phyloP scores from a whole-genome alignment of 2,888 invertebrate species.

The Andricus quercusramuli region DNA sequence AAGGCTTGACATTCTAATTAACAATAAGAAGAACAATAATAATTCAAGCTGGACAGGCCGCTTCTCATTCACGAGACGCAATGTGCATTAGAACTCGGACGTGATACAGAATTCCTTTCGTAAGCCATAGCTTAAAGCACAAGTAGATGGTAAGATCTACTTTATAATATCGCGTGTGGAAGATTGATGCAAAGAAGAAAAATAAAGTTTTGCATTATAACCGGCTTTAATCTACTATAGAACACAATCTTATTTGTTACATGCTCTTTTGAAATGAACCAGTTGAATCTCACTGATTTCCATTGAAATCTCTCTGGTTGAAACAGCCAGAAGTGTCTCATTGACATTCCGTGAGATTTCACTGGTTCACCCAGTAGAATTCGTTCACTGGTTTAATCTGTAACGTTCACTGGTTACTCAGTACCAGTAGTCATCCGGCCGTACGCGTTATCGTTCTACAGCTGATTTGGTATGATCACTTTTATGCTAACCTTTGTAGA shows the following conservation, averaged over 20 bases:
- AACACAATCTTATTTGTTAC: neutral
- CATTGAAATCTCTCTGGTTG: too few relatives aligned
- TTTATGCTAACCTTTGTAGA: too few relatives aligned
- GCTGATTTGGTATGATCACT: too few relatives aligned
- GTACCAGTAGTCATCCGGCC: too few relatives aligned
- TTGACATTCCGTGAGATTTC: too few relatives aligned
- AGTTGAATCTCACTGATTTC: too few relatives aligned
- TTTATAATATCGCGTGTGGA: conserved; percentile 7
- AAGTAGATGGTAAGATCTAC: neutral
- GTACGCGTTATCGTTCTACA: too few relatives aligned
- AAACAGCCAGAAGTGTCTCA: too few relatives aligned
- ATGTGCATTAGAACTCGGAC: neutral
- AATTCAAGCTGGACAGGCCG: conserved; percentile 15
- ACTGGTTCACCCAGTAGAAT: too few relatives aligned
- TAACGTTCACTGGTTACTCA: too few relatives aligned
- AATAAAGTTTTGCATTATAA: neutral
- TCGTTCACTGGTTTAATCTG: too few relatives aligned
- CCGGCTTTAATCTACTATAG: neutral
- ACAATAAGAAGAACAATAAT: conserved; percentile 37
- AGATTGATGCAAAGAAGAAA: neutral
- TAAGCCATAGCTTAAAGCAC: neutral
- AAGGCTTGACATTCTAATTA: conserved; percentile 31
- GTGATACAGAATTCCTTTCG: neutral
- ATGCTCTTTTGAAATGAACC: neutral
- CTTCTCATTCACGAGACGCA: neutral